phyloP scores from a whole-genome alignment of 2,113 vertebrate species.

The Bubo bubo region DNA sequence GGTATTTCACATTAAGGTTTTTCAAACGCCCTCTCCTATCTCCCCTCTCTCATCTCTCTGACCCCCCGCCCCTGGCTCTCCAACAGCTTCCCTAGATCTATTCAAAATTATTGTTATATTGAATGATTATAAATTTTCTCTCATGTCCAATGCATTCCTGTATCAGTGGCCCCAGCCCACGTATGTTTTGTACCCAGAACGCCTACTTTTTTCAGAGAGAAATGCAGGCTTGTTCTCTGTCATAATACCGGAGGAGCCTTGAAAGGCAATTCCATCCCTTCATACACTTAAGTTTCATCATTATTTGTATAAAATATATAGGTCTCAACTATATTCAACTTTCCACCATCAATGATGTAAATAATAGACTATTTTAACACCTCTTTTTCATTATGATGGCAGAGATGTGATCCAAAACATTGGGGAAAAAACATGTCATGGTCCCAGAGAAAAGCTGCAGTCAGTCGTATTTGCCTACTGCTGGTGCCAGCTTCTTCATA shows the following conservation, averaged over 20 bases:
- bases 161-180: background rate
- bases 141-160: background rate
- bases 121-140: background rate
- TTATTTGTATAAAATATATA: background rate
- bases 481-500: background rate
- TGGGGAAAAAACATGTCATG: background rate
- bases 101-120: background rate
- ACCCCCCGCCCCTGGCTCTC: fast-evolving
- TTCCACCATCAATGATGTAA: background rate
- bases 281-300: background rate
- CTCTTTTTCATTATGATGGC: background rate
- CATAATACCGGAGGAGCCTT: background rate
- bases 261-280: background rate
- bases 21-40: background rate
- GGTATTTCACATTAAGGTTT: background rate
- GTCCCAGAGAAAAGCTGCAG: background rate
- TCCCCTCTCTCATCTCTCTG: background rate
- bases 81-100: background rate
- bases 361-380: background rate
- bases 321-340: background rate
- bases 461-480: background rate
- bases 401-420: background rate
- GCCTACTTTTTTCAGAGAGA: background rate
- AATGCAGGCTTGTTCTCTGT: background rate
- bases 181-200: background rate